phyloP scores from a whole-genome alignment of 2,888 invertebrate species.

The Arge pagana region DNA sequence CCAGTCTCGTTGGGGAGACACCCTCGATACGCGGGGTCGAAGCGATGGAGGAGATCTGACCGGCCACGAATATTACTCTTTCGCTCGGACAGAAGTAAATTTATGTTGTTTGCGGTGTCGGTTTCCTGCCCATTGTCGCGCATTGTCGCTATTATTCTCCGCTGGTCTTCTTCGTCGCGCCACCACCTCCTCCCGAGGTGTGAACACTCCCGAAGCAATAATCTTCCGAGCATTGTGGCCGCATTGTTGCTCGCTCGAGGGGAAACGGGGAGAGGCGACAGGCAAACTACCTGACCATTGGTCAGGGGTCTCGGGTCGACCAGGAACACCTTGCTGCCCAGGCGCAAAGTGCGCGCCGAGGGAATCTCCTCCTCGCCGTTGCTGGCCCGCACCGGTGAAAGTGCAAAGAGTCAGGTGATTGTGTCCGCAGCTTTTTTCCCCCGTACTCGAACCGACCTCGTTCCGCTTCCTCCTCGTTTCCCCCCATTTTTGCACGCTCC shows the following conservation, averaged over 20 bases:
- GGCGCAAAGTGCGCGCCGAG: no score
- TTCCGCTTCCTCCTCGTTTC: no score
- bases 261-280: constrained; percentile 8
- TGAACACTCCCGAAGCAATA: constrained; percentile 56
- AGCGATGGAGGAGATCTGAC: not conserved
- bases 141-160: no score
- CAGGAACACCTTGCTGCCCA: constrained; percentile 10
- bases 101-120: constrained; percentile 58
- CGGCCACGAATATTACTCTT: no score
- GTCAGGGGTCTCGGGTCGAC: constrained; percentile 4
- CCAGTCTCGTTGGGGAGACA: constrained; percentile 11
- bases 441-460: no score
- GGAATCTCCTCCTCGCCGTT: no score
- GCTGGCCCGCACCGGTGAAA: no score
- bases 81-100: no score
- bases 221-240: constrained; percentile 54
- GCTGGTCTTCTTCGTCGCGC: constrained; percentile 26
- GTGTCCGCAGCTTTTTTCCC: no score
- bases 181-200: constrained; percentile 52
- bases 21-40: constrained; percentile 14
- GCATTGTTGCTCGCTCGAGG: constrained; percentile 53
- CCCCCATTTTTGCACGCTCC: no score
- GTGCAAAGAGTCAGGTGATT: no score
- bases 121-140: constrained; percentile 55
- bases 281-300: constrained; percentile 17